Evolutionary conservation across 2,888 invertebrate species (phyloP).

Genomic region (Gastracanthus pulcherrimus): DNA sequence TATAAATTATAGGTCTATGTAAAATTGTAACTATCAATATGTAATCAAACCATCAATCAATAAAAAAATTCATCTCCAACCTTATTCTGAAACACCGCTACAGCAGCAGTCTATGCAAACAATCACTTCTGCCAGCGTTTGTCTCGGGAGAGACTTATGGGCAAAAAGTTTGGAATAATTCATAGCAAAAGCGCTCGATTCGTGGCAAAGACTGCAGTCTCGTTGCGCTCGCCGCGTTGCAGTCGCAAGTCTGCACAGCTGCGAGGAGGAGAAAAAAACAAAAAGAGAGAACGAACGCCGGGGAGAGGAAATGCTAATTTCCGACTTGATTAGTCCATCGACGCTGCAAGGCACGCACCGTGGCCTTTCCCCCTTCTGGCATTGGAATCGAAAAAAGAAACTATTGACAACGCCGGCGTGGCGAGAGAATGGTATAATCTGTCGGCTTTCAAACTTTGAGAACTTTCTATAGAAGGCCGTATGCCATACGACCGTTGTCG

Average conservation of each 20-base stretch:
- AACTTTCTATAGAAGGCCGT: slow-evolving; percentile 22
- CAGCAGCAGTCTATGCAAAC: too few species aligned
- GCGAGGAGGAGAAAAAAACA: neutral
- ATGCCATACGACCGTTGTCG: too few species aligned
- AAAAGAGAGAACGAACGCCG: neutral
- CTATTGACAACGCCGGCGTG: neutral
- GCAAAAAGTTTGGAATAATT: neutral
- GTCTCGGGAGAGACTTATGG: neutral
- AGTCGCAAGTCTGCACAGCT: too few species aligned
- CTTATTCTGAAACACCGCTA: too few species aligned
- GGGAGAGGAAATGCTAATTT: slow-evolving; percentile 20
- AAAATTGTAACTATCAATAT: too few species aligned
- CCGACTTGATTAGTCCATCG: slow-evolving; percentile 21
- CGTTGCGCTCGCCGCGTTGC: neutral
- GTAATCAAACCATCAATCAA: too few species aligned
- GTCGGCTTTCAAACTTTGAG: neutral
- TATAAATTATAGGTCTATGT: too few species aligned
- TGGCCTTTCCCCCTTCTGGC: neutral
- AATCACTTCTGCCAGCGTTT: too few species aligned
- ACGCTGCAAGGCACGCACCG: slow-evolving; percentile 3
- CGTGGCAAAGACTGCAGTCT: neutral
- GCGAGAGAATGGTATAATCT: neutral
- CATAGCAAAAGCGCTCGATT: neutral
- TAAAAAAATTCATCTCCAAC: too few species aligned
- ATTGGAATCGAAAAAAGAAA: neutral